A percentile compares a stretch with the other conserved stretches of the same genome.
These are phyloP conservation scores for Palythoa grandiflora DNA, from an alignment of 92 coral and sea anemone species.

Conservation along the genomic window DNA sequence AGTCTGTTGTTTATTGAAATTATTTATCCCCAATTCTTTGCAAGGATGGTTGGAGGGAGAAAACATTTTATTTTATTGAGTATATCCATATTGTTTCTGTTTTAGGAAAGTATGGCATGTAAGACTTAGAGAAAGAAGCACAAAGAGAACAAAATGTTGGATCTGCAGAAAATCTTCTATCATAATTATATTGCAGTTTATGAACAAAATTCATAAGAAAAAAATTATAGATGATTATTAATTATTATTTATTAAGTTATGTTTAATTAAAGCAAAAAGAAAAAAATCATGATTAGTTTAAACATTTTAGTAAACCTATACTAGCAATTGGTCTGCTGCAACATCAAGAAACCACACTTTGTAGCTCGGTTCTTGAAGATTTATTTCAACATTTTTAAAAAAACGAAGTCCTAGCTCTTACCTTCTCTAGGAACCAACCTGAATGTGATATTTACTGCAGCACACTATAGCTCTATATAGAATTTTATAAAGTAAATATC, in stretches of 20 bases:
- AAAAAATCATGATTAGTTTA: not conserved
- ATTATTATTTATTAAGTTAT: not conserved
- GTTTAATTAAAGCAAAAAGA: not conserved
- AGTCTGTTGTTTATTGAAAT: too few species aligned
- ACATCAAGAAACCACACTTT: conserved; percentile 7
- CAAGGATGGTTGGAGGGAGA: too few species aligned
- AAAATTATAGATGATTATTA: not conserved
- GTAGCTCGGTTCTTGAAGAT: conserved; percentile 9
- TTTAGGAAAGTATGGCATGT: too few species aligned
- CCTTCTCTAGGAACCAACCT: conserved; percentile 3
- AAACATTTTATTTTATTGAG: too few species aligned
- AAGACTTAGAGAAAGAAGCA: too few species aligned
- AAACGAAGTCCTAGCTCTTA: conserved; percentile 8
- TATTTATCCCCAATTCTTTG: too few species aligned
- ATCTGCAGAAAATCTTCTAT: too few species aligned
- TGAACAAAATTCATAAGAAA: not conserved
- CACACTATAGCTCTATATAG: not conserved
- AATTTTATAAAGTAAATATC: conserved; percentile 2
- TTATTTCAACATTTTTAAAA: conserved; percentile 5
- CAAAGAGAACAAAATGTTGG: too few species aligned
- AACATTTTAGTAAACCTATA: not conserved
- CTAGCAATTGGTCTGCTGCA: conserved; percentile 16
- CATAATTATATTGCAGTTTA: too few species aligned
- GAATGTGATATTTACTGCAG: not conserved
- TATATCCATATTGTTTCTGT: too few species aligned